Base-by-base conservation (phyloP, 92 coral and sea anemone species). In the Parazoanthus darwini region DNA sequence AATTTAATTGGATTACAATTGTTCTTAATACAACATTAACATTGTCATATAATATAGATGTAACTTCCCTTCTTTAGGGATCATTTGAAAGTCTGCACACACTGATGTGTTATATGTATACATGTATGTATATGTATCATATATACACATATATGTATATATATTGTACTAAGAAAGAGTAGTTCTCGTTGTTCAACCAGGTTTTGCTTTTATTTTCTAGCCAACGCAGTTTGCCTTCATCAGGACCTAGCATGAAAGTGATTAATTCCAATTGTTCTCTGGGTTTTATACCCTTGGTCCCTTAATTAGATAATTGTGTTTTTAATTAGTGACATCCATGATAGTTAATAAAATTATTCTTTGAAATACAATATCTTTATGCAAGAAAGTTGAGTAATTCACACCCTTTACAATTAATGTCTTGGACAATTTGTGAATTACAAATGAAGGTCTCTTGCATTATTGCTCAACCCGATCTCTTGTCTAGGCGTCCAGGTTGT, bases 1-100 rank as follows among this genome's bases (percentile, higher is more conserved):
- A 29, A 39, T 71, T 70, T 84, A 46, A 84, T 70, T 84, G 79
- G 87, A 84, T 84, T 84, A 84, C 78, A 70, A 84, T 84, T 84
- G 87, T 38, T 73, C 44, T 44, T 20, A 20, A 20, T 2, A 58
- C 66, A 58, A 58, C 66, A 58, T 58, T 58, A 58, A 14, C 66
- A 23, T 4, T 0, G 5, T 58, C 23, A 58, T 58, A 58, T 23
- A 58, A 15, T 58, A 58, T 58, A 58, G 23, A 15, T 58, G 22
- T 58, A 58, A 58, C 66, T 58, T 1, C 1, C 66, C 18, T 14
- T 14, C 66, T 58, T 58, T 58, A 0, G 66, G 66, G 66, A 58
- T 58, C 16, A 58, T 58, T 58, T 58, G 20, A 58, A 58, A 58
- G 18, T 4, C 16, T 58, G 22, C 20, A 58, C 65, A 58, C 8